Conservation (phyloP, 1,140 invertebrate species). For the Delia radicum region DNA sequence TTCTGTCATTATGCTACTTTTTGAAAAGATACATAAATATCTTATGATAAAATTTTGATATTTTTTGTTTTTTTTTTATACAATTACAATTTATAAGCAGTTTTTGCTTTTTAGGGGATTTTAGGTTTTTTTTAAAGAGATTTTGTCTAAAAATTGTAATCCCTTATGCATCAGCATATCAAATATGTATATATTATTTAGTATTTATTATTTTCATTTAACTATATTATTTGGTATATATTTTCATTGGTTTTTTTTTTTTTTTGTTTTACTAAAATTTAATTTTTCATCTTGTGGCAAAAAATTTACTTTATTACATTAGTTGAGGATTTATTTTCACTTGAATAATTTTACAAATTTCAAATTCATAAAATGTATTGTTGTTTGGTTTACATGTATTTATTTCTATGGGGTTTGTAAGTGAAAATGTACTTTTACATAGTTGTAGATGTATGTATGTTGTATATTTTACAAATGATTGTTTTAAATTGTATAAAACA, state of each 20-base stretch:
- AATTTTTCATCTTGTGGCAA: not conserved
- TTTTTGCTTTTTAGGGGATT: no score
- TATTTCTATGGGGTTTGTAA: not conserved
- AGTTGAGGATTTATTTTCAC: not conserved
- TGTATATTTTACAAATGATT: conserved; percentile 1
- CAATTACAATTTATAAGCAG: not conserved
- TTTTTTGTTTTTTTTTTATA: not conserved
- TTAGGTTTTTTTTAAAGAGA: not conserved
- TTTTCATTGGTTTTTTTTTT: not conserved
- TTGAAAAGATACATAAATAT: not conserved
- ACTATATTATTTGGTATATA: not conserved
- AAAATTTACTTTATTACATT: not conserved
- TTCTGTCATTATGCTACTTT: not conserved
- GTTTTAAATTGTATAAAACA: not conserved
- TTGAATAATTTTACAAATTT: not conserved
- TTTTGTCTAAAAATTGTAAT: not conserved
- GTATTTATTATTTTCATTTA: not conserved
- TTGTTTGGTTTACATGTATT: not conserved
- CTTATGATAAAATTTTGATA: not conserved
- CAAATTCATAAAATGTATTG: not conserved
- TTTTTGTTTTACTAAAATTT: no score
- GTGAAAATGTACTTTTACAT: not conserved
- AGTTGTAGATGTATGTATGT: not conserved
- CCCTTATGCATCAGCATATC: not conserved
- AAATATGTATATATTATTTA: not conserved